A percentile compares a stretch with the other conserved stretches of the same genome.
phyloP scores from a whole-genome alignment of 1,140 invertebrate genomes.

The Dreissena polymorpha region DNA sequence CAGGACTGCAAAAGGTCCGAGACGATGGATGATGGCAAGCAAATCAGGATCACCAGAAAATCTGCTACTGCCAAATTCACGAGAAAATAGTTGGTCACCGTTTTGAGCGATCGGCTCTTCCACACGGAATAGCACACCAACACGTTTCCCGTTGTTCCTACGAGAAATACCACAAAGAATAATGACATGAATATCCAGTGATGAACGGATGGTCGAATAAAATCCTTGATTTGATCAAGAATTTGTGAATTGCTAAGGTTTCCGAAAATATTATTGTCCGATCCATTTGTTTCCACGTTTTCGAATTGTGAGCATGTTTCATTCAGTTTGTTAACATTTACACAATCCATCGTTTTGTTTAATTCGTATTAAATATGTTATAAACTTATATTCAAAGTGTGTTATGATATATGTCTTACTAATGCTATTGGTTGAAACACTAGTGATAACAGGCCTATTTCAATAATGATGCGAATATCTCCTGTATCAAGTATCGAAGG shows the following conservation, averaged over 20 bases:
- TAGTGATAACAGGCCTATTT: too few species aligned
- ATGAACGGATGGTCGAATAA: slow-evolving; percentile 61
- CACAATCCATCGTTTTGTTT: too few species aligned
- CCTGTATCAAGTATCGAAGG: too few species aligned
- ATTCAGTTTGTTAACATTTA: too few species aligned
- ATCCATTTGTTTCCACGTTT: too few species aligned
- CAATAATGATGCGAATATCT: too few species aligned
- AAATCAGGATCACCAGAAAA: slow-evolving; percentile 93
- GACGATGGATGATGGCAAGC: slow-evolving; percentile 91
- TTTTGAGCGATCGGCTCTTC: slow-evolving; percentile 90
- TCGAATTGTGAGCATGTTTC: too few species aligned
- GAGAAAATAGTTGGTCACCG: slow-evolving; percentile 95
- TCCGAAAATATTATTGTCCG: too few species aligned
- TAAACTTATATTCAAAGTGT: too few species aligned
- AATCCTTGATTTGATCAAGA: slow-evolving; percentile 48
- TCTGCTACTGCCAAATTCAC: slow-evolving; percentile 95
- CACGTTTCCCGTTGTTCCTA: slow-evolving; percentile 91
- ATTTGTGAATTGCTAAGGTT: slow-evolving; percentile 2
- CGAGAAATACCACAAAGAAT: slow-evolving; percentile 86
- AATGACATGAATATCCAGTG: slow-evolving; percentile 75
- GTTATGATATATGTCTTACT: too few species aligned
- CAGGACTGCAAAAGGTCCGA: slow-evolving; percentile 93
- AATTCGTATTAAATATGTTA: too few species aligned
- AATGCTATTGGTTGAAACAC: too few species aligned
- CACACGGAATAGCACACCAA: slow-evolving; percentile 93